A percentile compares a stretch with the other conserved stretches of the same genome.
Evolutionary conservation across 2,888 invertebrate species (phyloP).

Genomic region (Ophioninae sp.): DNA sequence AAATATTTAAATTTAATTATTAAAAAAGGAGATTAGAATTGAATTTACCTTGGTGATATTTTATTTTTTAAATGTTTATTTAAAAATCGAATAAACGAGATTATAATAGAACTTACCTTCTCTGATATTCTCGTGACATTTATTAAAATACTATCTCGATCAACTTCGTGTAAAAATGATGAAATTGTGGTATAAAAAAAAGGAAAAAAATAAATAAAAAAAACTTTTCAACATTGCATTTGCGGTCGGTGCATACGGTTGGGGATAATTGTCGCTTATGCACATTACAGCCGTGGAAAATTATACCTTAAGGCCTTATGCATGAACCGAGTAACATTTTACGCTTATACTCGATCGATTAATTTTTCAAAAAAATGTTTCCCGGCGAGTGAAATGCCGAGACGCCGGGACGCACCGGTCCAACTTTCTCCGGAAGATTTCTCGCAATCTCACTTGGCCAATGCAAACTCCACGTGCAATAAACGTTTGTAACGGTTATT

Average conservation of each 20-base stretch:
- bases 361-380: conserved; percentile 5
- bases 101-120: background rate
- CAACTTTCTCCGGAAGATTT: conserved; percentile 48
- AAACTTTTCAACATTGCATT: background rate
- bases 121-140: too few species aligned
- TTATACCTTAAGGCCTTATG: background rate
- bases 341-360: conserved; percentile 11
- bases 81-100: background rate
- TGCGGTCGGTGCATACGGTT: background rate
- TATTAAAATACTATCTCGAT: too few species aligned
- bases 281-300: conserved; percentile 3
- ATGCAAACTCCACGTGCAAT: conserved; percentile 14
- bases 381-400: conserved; percentile 24
- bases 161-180: too few species aligned
- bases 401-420: conserved; percentile 15
- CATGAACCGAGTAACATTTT: background rate
- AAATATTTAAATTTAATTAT: too few species aligned
- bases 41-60: too few species aligned
- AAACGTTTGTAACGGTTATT: conserved; percentile 22
- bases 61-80: background rate
- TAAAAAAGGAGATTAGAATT: too few species aligned
- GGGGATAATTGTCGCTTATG: background rate
- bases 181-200: too few species aligned
- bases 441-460: conserved; percentile 1
- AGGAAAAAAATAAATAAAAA: background rate